Evolutionary conservation across 1,140 invertebrate genomes (phyloP), one percentile per base, ranked within the genome.

Genomic region (Apis dorsata): DNA sequence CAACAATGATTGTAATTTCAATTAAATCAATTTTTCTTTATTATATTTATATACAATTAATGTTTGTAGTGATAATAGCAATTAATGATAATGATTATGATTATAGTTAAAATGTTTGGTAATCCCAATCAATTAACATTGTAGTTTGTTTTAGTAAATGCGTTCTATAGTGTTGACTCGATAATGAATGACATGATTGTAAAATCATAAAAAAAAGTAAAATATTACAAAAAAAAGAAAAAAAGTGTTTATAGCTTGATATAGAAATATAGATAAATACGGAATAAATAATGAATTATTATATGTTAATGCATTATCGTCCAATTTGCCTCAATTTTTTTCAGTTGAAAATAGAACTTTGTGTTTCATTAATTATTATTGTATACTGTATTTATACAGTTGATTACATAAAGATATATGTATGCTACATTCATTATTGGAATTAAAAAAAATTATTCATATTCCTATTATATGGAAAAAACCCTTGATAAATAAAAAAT

Each of bases 401-500:
- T 87, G 83, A 86, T 71, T 66, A 86, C 60, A 34, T 72, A 85
- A 77, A 87, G 84, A 70, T 89, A 83, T 24, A 72, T 91, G 88
- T 91, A 88, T 90, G 85, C 88, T 90, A 90, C 86, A 88, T 90
- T 89, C 88, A 90, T 91, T 90, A 90, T 91, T 88, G 84, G 85
- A 59, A 72, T 19, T 88, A 91, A 78, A 85, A 55, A 55, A 15
- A 55, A 55, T 55, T 44, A 44, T 7, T 44, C 34, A 44, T 34
- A 34, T 44, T 44, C 34, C 34, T 44, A 44, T 44, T 7, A 44
- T 44, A 44, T 63, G 24, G 24, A 63, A 63, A 73, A 63, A 73
- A 74, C 85, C 88, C 91, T 91, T 92, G 79, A 89, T 89, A 93
- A 92, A 92, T 91, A 91, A 90, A 91, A 86, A 84, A 86, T 88